phyloP scores from a whole-genome alignment of 2,888 invertebrate species.

The Athalia cordata region DNA sequence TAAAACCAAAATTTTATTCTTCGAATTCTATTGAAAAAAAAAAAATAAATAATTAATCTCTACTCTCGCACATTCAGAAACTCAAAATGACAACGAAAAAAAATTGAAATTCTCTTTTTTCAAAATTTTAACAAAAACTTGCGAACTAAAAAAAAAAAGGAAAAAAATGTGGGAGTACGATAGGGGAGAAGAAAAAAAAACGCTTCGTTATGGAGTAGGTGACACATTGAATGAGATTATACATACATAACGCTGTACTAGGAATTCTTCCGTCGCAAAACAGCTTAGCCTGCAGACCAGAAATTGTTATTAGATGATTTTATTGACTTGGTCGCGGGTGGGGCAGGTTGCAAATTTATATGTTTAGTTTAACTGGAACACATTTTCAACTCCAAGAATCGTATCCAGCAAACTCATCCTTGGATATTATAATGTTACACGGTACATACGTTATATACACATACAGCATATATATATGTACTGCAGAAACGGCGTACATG shows the following conservation, averaged over 20 bases:
- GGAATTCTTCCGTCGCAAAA: background rate
- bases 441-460: no score
- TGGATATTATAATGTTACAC: no score
- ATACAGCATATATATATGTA: no score
- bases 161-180: no score
- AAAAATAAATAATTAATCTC: background rate
- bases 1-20: no score
- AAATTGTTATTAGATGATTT: background rate
- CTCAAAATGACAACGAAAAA: background rate
- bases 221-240: background rate
- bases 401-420: no score
- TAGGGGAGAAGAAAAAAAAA: no score
- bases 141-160: no score
- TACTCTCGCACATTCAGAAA: background rate
- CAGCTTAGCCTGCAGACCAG: background rate
- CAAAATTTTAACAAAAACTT: no score
- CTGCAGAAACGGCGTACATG: no score
- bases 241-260: background rate
- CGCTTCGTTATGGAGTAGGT: background rate
- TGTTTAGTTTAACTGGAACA: constrained; percentile 1
- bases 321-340: background rate
- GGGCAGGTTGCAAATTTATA: background rate
- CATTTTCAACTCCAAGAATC: background rate
- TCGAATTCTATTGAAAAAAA: no score
- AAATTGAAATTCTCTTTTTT: no score